Base-by-base conservation (phyloP, 2,888 invertebrate genomes). In the Tenthredo livida region DNA sequence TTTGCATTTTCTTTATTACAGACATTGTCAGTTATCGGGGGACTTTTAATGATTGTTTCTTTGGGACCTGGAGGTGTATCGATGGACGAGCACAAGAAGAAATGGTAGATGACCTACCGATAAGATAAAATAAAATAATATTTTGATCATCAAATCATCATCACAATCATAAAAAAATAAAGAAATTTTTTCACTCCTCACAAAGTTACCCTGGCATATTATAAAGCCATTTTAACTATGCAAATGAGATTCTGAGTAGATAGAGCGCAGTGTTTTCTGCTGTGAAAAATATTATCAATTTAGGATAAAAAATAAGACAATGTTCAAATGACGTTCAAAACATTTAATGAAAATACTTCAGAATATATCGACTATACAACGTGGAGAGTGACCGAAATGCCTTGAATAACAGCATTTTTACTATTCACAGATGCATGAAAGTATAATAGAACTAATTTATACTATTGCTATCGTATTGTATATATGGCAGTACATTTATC, bases 11-110 rank as follows among this genome's bases (percentile, higher is more conserved):
- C 67, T 29, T 72, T 37, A 10, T 78, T 78, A n/a, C 96, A 99
- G 97, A 99, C 99, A 67, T 95, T 99, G 91, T 99, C 99, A 70
- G 99, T 99, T 87, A 97, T 99, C 92, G 99, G 99, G 87, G 99
- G 99, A 83, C 96, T 99, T 37, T 95, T 99, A 85, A 98, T 99
- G 97, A 99, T 99, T 89, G 99, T 99, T 15, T 98, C 98, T 87
- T 95, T 99, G 87, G 99, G 99, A 54, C 99, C 99, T 61, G 99
- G 99, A 86, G 99, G 98, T 85, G 99, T 99, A 65, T 99, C 99
- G 87, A 99, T 99, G 98, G 99, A 99, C 94, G 99, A 99, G 93
- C 99, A 99, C 94, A 99, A 99, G 95, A 99, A 99, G 95, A 97
- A 98, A 93, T 99, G 98, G 98, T 99, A 96, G 94, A 89, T 58